phyloP scores from a whole-genome alignment of 2,797 vertebrate genomes.

The Amblyraja radiata region DNA sequence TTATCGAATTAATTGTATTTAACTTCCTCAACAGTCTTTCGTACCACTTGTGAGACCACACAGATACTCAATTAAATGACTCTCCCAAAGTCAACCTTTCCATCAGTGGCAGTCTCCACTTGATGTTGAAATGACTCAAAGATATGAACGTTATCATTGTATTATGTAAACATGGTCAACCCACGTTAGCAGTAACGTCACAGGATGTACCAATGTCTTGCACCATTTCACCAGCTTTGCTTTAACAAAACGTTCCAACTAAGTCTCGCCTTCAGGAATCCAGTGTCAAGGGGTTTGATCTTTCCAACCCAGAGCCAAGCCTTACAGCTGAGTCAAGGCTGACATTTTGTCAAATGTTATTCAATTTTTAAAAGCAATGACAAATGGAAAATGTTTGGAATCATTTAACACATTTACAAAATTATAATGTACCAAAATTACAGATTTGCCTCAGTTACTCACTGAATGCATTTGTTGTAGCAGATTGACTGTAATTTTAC shows the following conservation, averaged over 20 bases:
- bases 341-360: not conserved
- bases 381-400: too few relatives aligned
- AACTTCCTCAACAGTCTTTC: not conserved
- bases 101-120: not conserved
- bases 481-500: too few relatives aligned
- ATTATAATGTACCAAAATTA: too few relatives aligned
- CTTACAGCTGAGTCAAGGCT: not conserved
- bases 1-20: too few relatives aligned
- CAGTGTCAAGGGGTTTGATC: not conserved
- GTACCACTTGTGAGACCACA: not conserved
- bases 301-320: not conserved
- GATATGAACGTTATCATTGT: not conserved
- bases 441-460: too few relatives aligned
- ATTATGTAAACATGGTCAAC: not conserved
- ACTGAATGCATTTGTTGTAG: too few relatives aligned
- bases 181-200: not conserved
- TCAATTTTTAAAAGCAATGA: too few relatives aligned
- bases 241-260: not conserved
- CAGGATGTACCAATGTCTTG: not conserved
- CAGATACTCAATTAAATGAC: not conserved
- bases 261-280: not conserved
- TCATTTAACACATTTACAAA: too few relatives aligned
- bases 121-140: not conserved
- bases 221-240: not conserved
- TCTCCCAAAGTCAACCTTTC: not conserved